A percentile compares a stretch with the other conserved stretches of the same genome.
These are phyloP conservation scores for Epinephelus moara DNA, from an alignment of 2,113 vertebrate species.

Conservation along the genomic window DNA sequence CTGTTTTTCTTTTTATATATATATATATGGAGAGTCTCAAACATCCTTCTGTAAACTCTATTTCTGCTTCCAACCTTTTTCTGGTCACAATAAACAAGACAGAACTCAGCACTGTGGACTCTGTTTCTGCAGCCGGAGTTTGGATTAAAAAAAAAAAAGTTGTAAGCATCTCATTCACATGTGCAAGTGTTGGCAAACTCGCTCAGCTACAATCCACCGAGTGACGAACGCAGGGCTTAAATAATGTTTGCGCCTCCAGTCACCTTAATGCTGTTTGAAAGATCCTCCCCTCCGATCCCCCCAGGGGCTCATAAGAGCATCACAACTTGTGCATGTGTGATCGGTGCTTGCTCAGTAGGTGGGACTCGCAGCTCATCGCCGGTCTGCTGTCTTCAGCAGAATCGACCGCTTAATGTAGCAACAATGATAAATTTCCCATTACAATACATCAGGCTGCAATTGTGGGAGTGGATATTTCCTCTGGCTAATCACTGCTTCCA, in stretches of 20 bases:
- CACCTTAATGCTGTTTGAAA: background rate
- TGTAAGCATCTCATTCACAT: background rate
- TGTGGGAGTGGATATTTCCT: constrained; percentile 67
- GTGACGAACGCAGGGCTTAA: background rate
- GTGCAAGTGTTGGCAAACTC: background rate
- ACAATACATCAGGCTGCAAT: constrained; percentile 43
- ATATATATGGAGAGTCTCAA: background rate
- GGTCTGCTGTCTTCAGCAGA: constrained; percentile 12
- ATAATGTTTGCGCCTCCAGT: background rate
- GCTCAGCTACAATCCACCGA: background rate
- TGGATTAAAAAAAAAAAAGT: background rate
- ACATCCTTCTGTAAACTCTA: background rate
- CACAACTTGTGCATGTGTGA: background rate
- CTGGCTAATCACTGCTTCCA: constrained; percentile 53
- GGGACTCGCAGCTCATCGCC: constrained; percentile 4
- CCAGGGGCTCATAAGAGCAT: background rate
- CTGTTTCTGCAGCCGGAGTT: background rate
- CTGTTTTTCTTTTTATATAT: background rate
- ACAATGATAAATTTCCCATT: constrained; percentile 56
- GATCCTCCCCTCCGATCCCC: background rate
- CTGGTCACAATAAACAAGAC: background rate
- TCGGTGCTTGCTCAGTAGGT: constrained; percentile 21
- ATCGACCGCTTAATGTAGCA: constrained; percentile 34
- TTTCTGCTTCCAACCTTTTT: background rate
- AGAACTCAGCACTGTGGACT: background rate